Evolutionary conservation across 30 jellyfish, hydroid and myxozoan species (phyloP), one percentile per base, ranked within the genome.

Genomic region (Cassiopea andromeda): DNA sequence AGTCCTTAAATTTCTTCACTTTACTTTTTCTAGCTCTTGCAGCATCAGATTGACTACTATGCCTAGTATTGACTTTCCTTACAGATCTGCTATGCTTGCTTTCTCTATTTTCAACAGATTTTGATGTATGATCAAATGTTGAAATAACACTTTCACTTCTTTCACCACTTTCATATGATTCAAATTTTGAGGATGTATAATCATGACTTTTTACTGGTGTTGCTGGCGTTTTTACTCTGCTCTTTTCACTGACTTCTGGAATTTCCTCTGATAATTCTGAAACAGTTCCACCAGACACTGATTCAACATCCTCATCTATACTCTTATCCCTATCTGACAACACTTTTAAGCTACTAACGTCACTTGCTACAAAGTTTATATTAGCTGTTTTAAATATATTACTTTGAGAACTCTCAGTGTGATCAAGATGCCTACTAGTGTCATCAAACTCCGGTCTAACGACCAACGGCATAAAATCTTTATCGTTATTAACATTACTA

Each of bases 381-480:
- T 87, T 87, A 1, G 77, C 64, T 2, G 69, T 78, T 45, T 67
- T 87, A 69, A 87, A 87, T 17, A 87, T 64, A 16, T 78, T 61
- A 71, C 92, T 80, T 44, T 74, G 67, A 13, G 87, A 79, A 38
- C 85, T 73, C 44, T 48, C 77, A 67, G 73, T 45, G 17, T 68
- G 27, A 12, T 86, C 67, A 38, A 69, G 14, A 7, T 60, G 70
- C 7, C 46, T 79, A 77, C 38, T 43, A 3, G 38, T 77, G 17
- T 76, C 93, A 7, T 64, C 82, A 82, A 89, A 82, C 1, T 82
- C 67, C 12, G 94, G 82, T 48, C 60, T 70, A 59, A 83, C 90
- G 14, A 93, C 74, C 9, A 49, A 46, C 1, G 98, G 98, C 76
- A 93, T 44, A 68, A 49, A 93, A 89, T 93, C 98, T 60, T 78